phyloP scores from a whole-genome alignment of 1,140 invertebrate genomes.

The Batillaria attramentaria region DNA sequence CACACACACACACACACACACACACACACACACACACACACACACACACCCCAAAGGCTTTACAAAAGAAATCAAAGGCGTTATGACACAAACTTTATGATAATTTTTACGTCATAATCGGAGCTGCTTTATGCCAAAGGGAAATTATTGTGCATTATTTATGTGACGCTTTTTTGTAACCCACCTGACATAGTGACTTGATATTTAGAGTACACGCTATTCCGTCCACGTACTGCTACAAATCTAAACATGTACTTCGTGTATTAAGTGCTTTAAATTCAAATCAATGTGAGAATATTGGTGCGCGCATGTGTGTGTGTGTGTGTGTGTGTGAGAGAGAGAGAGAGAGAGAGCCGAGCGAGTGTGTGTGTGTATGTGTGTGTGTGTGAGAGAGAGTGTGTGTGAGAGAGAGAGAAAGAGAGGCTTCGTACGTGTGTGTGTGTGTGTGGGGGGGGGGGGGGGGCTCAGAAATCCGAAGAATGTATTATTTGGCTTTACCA shows the following conservation, averaged over 20 bases:
- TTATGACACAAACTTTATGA: background rate
- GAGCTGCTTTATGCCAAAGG: too few species aligned
- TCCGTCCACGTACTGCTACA: too few species aligned
- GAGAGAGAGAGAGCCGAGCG: background rate
- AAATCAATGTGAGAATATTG: background rate
- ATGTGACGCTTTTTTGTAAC: too few species aligned
- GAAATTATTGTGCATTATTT: too few species aligned
- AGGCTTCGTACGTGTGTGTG: background rate
- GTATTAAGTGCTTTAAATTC: background rate
- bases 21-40: constrained; percentile 2
- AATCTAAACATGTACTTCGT: background rate
- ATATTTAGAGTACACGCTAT: too few species aligned
- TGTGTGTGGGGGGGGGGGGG: too few species aligned
- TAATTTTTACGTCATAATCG: background rate
- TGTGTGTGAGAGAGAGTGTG: background rate
- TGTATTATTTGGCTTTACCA: background rate
- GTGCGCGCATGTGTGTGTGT: background rate
- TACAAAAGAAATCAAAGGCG: background rate
- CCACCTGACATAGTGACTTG: too few species aligned
- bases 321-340: background rate
- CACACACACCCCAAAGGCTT: background rate
- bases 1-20: background rate
- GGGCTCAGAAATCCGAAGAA: too few species aligned
- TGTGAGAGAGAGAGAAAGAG: background rate
- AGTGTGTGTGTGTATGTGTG: background rate